Evolutionary conservation across 64 coral and sea anemone genomes (phyloP).

Genomic region (Montipora capricornis): DNA sequence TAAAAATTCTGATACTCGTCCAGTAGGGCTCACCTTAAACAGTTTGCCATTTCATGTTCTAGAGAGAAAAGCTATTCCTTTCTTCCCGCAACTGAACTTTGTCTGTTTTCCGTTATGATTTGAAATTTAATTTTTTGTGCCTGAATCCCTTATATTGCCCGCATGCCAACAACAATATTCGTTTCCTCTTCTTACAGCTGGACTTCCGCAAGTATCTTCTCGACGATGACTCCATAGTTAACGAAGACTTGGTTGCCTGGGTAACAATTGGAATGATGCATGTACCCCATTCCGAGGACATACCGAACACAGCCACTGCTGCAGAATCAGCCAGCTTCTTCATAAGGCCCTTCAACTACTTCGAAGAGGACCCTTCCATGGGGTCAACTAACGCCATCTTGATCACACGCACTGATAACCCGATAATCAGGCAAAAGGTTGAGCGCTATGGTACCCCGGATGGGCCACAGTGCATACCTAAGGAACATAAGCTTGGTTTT

Average conservation of each 20-base stretch:
- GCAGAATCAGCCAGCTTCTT: constrained; percentile 77
- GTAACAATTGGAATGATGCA: constrained; percentile 81
- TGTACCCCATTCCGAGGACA: constrained; percentile 88
- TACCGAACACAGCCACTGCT: constrained; percentile 84
- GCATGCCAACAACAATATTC: no score
- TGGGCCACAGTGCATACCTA: constrained; percentile 10
- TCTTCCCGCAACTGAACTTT: no score
- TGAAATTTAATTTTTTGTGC: no score
- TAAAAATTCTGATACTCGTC: no score
- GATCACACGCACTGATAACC: constrained; percentile 41
- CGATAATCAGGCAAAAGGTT: constrained; percentile 13
- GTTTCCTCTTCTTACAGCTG: neutral
- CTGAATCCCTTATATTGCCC: no score
- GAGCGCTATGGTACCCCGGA: constrained; percentile 36
- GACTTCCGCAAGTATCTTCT: constrained; percentile 29
- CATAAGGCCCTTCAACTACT: constrained; percentile 92
- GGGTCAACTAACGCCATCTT: constrained; percentile 76
- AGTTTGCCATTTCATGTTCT: no score
- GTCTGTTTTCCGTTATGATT: no score
- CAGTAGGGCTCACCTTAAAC: no score
- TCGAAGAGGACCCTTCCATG: constrained; percentile 91
- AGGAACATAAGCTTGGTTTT: neutral
- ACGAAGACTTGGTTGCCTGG: constrained; percentile 92
- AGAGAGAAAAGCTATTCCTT: no score
- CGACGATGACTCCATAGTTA: constrained; percentile 80